Evolutionary conservation across 2,888 invertebrate species (phyloP).

Genomic region (Mesorhabditis spiculigera): DNA sequence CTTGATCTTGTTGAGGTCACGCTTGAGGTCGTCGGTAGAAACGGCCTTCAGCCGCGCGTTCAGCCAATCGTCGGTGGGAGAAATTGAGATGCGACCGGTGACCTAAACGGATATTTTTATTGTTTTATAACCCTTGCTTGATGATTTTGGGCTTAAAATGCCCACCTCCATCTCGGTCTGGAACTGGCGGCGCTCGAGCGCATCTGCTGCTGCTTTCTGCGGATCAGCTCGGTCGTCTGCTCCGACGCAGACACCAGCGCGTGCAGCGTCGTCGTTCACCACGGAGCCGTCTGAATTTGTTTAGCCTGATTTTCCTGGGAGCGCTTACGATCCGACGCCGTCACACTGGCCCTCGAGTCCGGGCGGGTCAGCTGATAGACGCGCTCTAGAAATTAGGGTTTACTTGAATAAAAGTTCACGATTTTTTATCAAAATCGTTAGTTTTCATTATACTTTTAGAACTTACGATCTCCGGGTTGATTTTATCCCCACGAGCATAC

Average conservation of each 20-base stretch:
- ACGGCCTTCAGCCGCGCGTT: conserved; percentile 48
- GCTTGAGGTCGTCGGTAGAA: conserved; percentile 51
- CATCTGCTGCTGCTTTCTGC: conserved; percentile 48
- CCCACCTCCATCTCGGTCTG: conserved; percentile 54
- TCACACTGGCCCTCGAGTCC: neutral
- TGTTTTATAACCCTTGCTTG: too few relatives aligned
- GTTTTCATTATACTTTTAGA: neutral
- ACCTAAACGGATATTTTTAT: conserved; percentile 14
- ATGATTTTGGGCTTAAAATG: neutral
- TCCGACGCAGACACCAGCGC: conserved; percentile 52
- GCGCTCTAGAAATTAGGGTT: too few relatives aligned
- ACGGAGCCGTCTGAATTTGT: conserved; percentile 45
- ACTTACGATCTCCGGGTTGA: neutral
- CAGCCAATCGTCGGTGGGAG: conserved; percentile 53
- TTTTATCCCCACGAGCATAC: neutral
- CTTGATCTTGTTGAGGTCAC: conserved; percentile 47
- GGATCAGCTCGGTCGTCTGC: conserved; percentile 53
- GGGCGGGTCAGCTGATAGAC: neutral
- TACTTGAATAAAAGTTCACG: too few relatives aligned
- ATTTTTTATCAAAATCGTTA: neutral
- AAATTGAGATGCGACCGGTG: conserved; percentile 48
- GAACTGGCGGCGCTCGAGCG: conserved; percentile 45
- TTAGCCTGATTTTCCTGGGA: neutral
- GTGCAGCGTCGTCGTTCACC: conserved; percentile 44
- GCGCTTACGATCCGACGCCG: neutral